Conservation (phyloP, 2,888 invertebrate genomes). For the Xestia ashworthii region DNA sequence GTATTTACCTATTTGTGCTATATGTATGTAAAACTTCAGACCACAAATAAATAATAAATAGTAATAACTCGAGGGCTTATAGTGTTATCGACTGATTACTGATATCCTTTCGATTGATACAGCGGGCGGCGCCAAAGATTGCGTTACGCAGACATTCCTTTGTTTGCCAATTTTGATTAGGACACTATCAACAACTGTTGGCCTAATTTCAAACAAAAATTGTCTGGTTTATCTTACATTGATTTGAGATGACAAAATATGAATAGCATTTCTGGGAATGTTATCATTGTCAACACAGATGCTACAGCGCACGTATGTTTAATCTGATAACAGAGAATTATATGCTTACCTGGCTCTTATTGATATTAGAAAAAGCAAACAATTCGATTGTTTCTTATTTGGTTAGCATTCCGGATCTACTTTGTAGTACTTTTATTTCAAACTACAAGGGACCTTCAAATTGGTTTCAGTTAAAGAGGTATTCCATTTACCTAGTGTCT, state of each 20-base stretch:
- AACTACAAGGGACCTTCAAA: too few relatives aligned
- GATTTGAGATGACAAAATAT: slow-evolving; percentile 40
- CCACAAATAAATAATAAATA: slow-evolving; percentile 33
- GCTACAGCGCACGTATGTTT: slow-evolving; percentile 43
- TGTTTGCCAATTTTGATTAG: slow-evolving; percentile 46
- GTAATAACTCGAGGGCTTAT: slow-evolving; percentile 7
- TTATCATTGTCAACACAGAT: slow-evolving; percentile 31
- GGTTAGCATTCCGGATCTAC: neutral
- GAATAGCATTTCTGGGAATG: slow-evolving; percentile 22
- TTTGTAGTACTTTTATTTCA: neutral
- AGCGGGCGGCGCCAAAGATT: slow-evolving; percentile 64
- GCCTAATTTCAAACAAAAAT: slow-evolving; percentile 30
- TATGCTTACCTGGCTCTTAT: slow-evolving; percentile 22
- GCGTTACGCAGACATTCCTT: slow-evolving; percentile 34
- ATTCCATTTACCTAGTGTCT: too few relatives aligned
- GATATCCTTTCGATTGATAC: slow-evolving; percentile 59
- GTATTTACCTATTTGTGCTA: too few relatives aligned
- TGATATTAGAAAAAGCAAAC: slow-evolving; percentile 26
- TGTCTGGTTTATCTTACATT: slow-evolving; percentile 32
- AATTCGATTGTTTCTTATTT: slow-evolving; percentile 13
- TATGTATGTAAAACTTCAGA: neutral
- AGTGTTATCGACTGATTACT: slow-evolving; percentile 51
- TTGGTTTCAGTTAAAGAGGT: too few relatives aligned
- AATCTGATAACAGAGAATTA: slow-evolving; percentile 43
- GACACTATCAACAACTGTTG: slow-evolving; percentile 12